Evolutionary conservation across 2,888 invertebrate species (phyloP).

Genomic region (Tanypteryx hageni): DNA sequence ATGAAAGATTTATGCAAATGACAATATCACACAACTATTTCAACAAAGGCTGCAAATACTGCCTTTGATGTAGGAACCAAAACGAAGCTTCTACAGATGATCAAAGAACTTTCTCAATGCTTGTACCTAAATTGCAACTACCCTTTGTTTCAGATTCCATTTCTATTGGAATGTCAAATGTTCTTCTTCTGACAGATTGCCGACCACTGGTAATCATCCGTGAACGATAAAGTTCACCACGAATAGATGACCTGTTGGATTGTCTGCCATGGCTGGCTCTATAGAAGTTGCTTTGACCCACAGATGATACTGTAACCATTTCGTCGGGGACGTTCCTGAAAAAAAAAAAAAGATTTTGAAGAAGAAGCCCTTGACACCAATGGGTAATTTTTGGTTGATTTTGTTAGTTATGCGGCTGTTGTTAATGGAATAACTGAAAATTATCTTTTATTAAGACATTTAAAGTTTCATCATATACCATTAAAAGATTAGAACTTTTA

Average conservation of each 20-base stretch:
- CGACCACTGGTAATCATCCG: conserved; percentile 72
- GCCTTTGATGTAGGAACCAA: not conserved
- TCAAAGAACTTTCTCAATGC: not conserved
- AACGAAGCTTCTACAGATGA: not conserved
- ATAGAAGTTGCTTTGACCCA: conserved; percentile 65
- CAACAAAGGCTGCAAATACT: not conserved
- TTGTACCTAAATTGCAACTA: not conserved
- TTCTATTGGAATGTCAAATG: not conserved
- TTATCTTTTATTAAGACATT: not conserved
- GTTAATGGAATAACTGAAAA: not conserved
- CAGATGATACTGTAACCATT: conserved; percentile 40
- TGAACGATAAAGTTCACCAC: conserved; percentile 82
- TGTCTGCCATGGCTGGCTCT: conserved; percentile 66
- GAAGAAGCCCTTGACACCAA: too few relatives aligned
- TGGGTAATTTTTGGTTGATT: too few relatives aligned
- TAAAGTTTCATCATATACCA: not conserved
- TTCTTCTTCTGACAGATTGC: not conserved
- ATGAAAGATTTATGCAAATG: not conserved
- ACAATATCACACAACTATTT: not conserved
- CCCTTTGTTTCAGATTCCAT: not conserved
- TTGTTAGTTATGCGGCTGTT: not conserved
- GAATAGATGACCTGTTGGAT: conserved; percentile 77
- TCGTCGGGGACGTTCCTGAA: conserved; percentile 38
- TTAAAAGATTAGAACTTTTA: too few relatives aligned
- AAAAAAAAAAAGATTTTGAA: not conserved